phyloP scores from a whole-genome alignment of 2,113 vertebrate species.

The Ceyx margarethae region DNA sequence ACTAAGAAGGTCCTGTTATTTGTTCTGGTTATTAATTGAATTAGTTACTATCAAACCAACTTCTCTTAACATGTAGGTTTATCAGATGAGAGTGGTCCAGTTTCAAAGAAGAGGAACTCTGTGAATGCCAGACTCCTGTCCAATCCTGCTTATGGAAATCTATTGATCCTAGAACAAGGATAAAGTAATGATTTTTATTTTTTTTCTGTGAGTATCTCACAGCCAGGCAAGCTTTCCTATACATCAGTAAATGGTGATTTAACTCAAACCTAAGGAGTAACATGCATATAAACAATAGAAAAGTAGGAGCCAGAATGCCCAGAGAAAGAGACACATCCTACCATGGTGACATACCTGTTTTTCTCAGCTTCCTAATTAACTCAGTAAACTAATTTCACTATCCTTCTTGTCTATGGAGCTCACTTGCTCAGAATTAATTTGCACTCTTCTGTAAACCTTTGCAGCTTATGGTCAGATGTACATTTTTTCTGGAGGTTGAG shows the following conservation, averaged over 20 bases:
- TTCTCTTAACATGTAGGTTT: background rate
- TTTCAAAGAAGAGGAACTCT: background rate
- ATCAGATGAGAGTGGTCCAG: background rate
- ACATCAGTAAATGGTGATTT: background rate
- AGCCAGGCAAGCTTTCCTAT: background rate
- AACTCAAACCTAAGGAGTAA: background rate
- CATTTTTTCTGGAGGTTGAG: background rate
- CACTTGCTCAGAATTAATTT: background rate
- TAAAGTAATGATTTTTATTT: background rate
- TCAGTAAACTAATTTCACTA: background rate
- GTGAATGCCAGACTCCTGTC: background rate
- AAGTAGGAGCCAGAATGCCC: background rate
- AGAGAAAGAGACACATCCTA: background rate
- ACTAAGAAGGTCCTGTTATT: background rate
- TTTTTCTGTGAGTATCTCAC: background rate
- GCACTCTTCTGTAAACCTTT: background rate
- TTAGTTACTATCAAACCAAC: background rate
- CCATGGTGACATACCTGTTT: background rate
- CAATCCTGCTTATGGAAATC: background rate
- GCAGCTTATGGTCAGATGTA: background rate
- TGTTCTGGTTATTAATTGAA: background rate
- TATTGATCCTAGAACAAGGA: background rate
- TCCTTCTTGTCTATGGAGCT: background rate
- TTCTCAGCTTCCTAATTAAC: background rate
- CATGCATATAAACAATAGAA: background rate